Conservation (phyloP, 2,888 invertebrate species). For the Oasisia sp. region DNA sequence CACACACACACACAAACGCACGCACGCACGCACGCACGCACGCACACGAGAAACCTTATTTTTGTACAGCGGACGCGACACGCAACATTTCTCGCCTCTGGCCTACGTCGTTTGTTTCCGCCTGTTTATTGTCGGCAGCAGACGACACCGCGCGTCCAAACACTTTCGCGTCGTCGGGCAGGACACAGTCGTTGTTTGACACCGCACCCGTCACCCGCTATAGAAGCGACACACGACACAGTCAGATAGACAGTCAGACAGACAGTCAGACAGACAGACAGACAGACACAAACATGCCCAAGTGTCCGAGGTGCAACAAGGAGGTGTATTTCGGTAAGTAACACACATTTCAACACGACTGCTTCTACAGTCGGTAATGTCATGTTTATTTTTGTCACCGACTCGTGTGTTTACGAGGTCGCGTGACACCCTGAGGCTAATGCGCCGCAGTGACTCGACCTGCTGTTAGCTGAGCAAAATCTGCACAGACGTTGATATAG, state of each 20-base stretch:
- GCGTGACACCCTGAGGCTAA: too few species aligned
- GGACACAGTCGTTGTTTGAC: background rate
- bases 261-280: background rate
- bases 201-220: background rate
- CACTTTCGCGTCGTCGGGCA: background rate
- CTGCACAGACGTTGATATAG: too few species aligned
- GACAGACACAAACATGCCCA: constrained; percentile 50
- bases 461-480: too few species aligned
- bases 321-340: constrained; percentile 60
- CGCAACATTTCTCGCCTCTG: background rate
- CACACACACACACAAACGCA: too few species aligned
- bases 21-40: too few species aligned
- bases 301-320: constrained; percentile 59
- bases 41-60: background rate
- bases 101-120: background rate
- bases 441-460: too few species aligned
- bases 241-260: background rate
- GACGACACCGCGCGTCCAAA: background rate
- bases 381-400: background rate
- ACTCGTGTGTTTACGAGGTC: background rate
- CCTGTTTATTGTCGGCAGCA: background rate
- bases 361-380: background rate
- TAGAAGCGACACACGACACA: background rate
- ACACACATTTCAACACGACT: background rate
- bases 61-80: background rate